Base-by-base conservation (phyloP, 2,797 vertebrate genomes). In the Amblyopsis hoosieri region DNA sequence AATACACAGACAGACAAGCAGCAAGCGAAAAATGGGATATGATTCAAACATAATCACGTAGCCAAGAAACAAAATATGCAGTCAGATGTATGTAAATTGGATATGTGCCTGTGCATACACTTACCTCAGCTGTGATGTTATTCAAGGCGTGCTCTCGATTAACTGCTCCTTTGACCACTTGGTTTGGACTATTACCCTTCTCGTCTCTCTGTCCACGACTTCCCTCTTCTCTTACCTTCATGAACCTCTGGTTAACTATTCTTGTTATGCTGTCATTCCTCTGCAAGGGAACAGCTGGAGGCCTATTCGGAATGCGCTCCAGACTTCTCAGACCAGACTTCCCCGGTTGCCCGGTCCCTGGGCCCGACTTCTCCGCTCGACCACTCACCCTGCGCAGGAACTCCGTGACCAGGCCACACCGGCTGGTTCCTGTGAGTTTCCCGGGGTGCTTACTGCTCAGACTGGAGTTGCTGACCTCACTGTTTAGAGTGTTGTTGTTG, bases 351-450 rank as follows among this genome's bases (percentile, higher is more conserved):
- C 55, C 80, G 0, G 72, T 54, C 69, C 0, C 74, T 0, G 58
- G 68, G 0, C 67, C 79, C 0, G 83, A 90, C 88, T 94, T 89
- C 52, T 90, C 96, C 0, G 90, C 91, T 9, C 96, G 92, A 57
- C 97, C 95, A 0, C 97, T 98, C 60, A 99, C 96, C 0, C 95
- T 95, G 42, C 96, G 95, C 64, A 99, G 94, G 89, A 99, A 98
- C 85, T 98, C 98, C 23, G 98, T 96, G 60, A 99, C 96, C 0
- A 99, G 87, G 51, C 97, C 97, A 0, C 95, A 97, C 23, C 95
- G 95, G 69, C 91, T 87, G 47, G 71, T 11, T 3, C 79, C 82
- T 1, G 76, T 67, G 3, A 82, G 54, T 66, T 89, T 92, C 73
- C 90, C 88, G 54, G 93, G 93, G 12, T 94, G 83, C 33, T 95